Percentiles rank a stretch among this genome's conserved stretches.
Evolutionary conservation across 2,797 vertebrate species (phyloP).

Genomic region (Oreonectes daqikongensis): DNA sequence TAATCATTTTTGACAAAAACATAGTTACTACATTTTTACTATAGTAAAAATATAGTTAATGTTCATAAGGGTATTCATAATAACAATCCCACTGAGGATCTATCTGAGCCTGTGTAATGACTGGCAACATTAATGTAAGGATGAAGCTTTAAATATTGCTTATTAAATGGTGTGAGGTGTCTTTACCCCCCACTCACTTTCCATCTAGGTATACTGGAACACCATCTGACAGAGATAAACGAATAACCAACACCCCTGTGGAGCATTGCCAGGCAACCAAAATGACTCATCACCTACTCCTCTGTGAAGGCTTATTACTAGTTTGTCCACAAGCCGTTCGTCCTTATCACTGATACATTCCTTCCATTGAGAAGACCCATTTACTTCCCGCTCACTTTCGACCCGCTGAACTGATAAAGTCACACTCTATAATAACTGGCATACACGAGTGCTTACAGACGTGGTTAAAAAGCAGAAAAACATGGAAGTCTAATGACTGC

Average conservation of each 20-base stretch:
- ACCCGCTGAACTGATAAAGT: slow-evolving; percentile 34
- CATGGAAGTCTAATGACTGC: background rate
- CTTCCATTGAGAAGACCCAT: slow-evolving; percentile 44
- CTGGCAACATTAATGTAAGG: background rate
- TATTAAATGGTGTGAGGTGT: background rate
- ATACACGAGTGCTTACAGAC: background rate
- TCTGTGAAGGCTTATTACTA: slow-evolving; percentile 39
- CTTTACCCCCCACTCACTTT: background rate
- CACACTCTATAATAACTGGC: slow-evolving; percentile 19
- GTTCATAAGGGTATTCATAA: no score
- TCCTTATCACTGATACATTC: slow-evolving; percentile 54
- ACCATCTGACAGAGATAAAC: slow-evolving; percentile 39
- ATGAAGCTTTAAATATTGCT: background rate
- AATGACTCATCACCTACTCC: slow-evolving; percentile 52
- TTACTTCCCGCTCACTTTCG: slow-evolving; percentile 35
- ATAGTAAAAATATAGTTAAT: no score
- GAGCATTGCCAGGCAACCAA: slow-evolving; percentile 50
- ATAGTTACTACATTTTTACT: no score
- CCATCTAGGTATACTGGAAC: slow-evolving; percentile 7
- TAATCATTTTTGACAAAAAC: no score
- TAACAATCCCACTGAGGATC: background rate
- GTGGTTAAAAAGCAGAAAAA: no score
- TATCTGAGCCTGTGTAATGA: background rate
- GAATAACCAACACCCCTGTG: slow-evolving; percentile 43
- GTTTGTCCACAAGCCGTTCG: slow-evolving; percentile 10